Evolutionary conservation across 2,888 invertebrate species (phyloP), one percentile per base, ranked within the genome.

Genomic region (Anthrax anthrax): DNA sequence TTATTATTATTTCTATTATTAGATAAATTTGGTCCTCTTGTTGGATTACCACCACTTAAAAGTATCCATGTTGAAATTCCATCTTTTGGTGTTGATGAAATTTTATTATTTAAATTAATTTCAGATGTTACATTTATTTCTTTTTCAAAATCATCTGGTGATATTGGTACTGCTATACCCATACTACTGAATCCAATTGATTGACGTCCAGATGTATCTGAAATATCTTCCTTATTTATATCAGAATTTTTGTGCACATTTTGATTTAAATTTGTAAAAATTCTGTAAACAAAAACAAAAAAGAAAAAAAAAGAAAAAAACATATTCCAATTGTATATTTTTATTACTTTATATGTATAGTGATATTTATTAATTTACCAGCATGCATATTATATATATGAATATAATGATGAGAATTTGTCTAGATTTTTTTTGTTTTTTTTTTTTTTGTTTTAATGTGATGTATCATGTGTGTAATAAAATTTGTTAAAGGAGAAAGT

Each of bases 51-150:
- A 10, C 74, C 73, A 56, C 80, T 83, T 17, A 85, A 61, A 17
- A 84, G 69, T 50, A 84, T 78, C 85, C 84, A 85, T 1, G 85
- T 84, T 1, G 84, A 84, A 50, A 84, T 72, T 1, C 82, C 82
- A 58, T 77, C 77, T 45, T 74, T 74, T 19, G 74, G 74, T 42
- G 72, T 83, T 47, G 72, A 77, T 47, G 70, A 68, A 42, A 54
- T 58, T 41, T 49, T 43, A 37, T 43, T 37, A 4, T 32, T 27
- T 13, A 40, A 23, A 27, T 43, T 36, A 23, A 74, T 60, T 57
- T 72, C 72, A 10, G 55, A 56, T 16, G 46, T 42, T 16, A 42
- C 14, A 37, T 43, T 46, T 23, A 75, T 60, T 58, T 72, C 73
- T 44, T 69, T 65, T 58, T 77, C 76, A 1, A 77, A 57, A 50